A percentile compares a stretch with the other conserved stretches of the same genome.
These are phyloP conservation scores for Dendrolimus pini DNA, from an alignment of 2,888 invertebrate genomes.

Conservation along the genomic window DNA sequence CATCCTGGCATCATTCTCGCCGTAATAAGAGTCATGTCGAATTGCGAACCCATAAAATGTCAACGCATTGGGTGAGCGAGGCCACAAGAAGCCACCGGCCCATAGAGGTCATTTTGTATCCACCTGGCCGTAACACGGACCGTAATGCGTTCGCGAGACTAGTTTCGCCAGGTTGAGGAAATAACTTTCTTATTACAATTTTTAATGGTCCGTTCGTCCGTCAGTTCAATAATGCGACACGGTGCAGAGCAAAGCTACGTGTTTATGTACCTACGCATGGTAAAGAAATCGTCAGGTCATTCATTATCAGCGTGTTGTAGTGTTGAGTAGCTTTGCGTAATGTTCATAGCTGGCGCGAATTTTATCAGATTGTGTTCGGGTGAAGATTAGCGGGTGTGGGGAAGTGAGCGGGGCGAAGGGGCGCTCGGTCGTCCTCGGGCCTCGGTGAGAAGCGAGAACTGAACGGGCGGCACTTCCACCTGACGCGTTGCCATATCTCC, in stretches of 20 bases:
- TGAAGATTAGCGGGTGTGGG: constrained; percentile 65
- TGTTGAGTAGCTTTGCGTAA: constrained; percentile 70
- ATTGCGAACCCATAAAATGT: constrained; percentile 73
- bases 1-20: constrained; percentile 67
- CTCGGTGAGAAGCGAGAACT: constrained; percentile 44
- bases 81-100: constrained; percentile 71
- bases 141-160: constrained; percentile 73
- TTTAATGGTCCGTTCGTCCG: constrained; percentile 37
- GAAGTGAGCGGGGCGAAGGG: constrained; percentile 40
- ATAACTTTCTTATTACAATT: constrained; percentile 72
- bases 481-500: constrained; percentile 74
- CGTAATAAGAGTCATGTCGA: constrained; percentile 50
- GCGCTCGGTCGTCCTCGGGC: constrained; percentile 51
- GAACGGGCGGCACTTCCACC: constrained; percentile 70
- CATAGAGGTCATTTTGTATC: constrained; percentile 76
- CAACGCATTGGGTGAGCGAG: constrained; percentile 69
- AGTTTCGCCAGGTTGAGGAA: constrained; percentile 74
- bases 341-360: constrained; percentile 75
- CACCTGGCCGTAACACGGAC: constrained; percentile 72
- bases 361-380: constrained; percentile 74
- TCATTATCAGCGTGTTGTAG: constrained; percentile 66
- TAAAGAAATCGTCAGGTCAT: constrained; percentile 58
- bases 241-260: constrained; percentile 40
- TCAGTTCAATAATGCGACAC: constrained; percentile 48
- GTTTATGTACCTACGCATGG: constrained; percentile 46